Percentiles rank a stretch among this genome's conserved stretches.
Evolutionary conservation across 2,113 vertebrate species (phyloP).

Genomic region (Oceanodroma tethys): DNA sequence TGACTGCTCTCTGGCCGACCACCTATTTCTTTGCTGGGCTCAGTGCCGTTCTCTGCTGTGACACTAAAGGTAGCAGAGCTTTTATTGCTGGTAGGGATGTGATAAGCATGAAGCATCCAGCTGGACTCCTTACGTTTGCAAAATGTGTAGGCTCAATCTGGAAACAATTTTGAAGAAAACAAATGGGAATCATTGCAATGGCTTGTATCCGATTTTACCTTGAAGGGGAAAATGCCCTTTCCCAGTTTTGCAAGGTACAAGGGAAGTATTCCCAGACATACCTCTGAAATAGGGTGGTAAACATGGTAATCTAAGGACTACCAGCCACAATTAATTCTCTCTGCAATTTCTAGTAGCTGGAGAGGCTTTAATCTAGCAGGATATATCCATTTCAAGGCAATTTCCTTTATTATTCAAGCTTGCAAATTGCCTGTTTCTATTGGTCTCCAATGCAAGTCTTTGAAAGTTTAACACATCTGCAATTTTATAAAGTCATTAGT

Average conservation of each 20-base stretch:
- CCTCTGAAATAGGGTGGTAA: neutral
- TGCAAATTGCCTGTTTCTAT: slow-evolving; percentile 32
- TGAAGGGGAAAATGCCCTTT: neutral
- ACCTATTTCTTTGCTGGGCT: neutral
- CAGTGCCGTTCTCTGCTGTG: neutral
- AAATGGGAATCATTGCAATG: neutral
- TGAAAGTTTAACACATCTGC: slow-evolving; percentile 32
- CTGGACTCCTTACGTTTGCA: neutral
- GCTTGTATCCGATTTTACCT: neutral
- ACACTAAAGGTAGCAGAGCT: slow-evolving; percentile 6
- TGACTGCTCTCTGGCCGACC: neutral
- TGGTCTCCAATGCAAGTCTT: neutral
- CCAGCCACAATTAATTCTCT: slow-evolving; percentile 21
- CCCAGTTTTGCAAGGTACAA: neutral
- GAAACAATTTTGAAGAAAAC: neutral
- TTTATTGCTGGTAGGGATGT: neutral
- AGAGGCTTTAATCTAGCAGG: neutral
- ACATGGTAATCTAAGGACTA: neutral
- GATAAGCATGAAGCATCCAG: neutral
- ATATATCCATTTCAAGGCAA: slow-evolving; percentile 26
- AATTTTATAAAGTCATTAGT: slow-evolving; percentile 57
- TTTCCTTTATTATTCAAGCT: slow-evolving; percentile 34
- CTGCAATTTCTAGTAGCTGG: neutral
- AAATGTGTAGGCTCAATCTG: neutral
- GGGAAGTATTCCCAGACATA: neutral